Conservation (phyloP, 2,888 invertebrate genomes). For the Dryomyza anilis region DNA sequence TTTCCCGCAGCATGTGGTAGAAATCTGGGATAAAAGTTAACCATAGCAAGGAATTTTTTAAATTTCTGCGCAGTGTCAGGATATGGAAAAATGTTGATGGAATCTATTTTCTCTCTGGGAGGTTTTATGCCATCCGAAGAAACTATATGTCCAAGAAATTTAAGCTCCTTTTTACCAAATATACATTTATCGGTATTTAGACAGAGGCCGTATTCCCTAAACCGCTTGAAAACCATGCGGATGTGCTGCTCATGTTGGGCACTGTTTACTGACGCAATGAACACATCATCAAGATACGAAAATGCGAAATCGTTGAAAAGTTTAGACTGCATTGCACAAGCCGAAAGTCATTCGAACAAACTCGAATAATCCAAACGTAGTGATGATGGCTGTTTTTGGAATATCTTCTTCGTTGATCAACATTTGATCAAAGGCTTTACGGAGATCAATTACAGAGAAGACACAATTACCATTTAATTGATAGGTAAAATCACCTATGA, state of each 20-base stretch:
- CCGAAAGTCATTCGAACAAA: background rate
- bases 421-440: background rate
- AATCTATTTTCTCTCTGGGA: no score
- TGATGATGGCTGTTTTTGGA: background rate
- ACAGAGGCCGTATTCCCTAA: background rate
- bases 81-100: no score
- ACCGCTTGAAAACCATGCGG: no score
- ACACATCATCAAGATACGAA: no score
- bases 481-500: no score
- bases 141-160: no score
- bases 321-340: background rate
- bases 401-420: background rate
- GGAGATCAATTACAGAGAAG: background rate
- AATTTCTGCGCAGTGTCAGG: background rate
- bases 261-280: background rate
- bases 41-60: background rate
- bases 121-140: no score
- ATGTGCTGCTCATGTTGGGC: background rate
- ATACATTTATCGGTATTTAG: background rate
- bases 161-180: background rate
- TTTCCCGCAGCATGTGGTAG: background rate
- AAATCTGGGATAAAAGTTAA: background rate
- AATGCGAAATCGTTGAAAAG: background rate
- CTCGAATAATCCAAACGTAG: background rate
- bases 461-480: background rate